A percentile compares a stretch with the other conserved stretches of the same genome.
These are phyloP conservation scores for Holacanthella duospinosa DNA, from an alignment of 2,888 invertebrate genomes.

Conservation along the genomic window DNA sequence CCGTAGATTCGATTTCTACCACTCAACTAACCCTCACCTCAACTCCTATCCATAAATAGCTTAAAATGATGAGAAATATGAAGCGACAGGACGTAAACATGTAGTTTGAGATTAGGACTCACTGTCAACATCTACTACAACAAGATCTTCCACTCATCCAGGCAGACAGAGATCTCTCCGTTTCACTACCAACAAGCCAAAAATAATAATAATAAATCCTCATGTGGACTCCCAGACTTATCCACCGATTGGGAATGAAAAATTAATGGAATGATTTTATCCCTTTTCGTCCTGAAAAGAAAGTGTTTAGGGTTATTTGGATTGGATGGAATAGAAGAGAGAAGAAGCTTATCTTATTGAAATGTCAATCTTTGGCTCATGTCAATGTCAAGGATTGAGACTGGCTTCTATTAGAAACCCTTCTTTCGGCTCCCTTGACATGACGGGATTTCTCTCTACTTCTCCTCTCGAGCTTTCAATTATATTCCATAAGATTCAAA, in stretches of 20 bases:
- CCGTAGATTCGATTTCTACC: slow-evolving; percentile 13
- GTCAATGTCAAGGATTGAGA: slow-evolving; percentile 3
- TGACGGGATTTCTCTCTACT: background rate
- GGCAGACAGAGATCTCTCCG: no score
- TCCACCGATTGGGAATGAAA: background rate
- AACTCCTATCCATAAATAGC: no score
- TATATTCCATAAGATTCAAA: no score
- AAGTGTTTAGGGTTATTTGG: background rate
- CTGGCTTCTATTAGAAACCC: background rate
- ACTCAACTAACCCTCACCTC: no score
- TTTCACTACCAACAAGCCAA: no score
- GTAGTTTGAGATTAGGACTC: no score
- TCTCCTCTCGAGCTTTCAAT: background rate
- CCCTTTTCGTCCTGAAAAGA: background rate
- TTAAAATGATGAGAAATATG: no score
- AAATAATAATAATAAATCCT: no score
- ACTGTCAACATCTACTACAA: no score
- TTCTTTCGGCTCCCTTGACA: background rate
- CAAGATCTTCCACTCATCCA: no score
- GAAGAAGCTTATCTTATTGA: slow-evolving; percentile 3
- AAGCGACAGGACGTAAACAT: no score
- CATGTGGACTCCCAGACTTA: background rate
- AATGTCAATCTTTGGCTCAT: slow-evolving; percentile 1
- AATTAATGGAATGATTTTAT: background rate
- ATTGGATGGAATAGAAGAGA: background rate